Percentiles rank a stretch among this genome's conserved stretches.
Conservation (phyloP, 2,888 invertebrate species). For the Drosophila mayaguana region DNA sequence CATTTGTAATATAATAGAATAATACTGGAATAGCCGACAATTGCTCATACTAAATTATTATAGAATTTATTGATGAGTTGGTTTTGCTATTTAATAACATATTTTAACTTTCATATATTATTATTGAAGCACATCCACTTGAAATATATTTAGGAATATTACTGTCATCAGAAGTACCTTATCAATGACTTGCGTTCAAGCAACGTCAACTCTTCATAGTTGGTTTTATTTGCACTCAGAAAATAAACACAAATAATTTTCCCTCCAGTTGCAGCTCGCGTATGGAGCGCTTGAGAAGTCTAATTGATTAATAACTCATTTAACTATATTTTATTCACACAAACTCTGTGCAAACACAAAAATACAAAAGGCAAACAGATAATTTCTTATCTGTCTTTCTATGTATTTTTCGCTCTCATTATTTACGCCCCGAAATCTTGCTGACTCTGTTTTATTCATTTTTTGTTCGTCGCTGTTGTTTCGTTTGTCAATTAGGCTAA, state of each 20-base stretch:
- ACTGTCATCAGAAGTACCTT: not conserved
- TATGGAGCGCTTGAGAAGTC: not conserved
- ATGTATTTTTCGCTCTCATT: constrained; percentile 9
- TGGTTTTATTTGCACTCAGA: not conserved
- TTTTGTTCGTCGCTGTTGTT: not conserved
- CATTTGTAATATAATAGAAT: no score
- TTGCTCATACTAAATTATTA: no score
- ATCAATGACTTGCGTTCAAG: not conserved
- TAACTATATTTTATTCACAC: constrained; percentile 1
- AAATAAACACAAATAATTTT: not conserved
- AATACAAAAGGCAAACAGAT: constrained; percentile 4
- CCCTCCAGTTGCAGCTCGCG: not conserved
- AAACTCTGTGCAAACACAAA: not conserved
- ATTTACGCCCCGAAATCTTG: constrained; percentile 31
- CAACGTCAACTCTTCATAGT: not conserved
- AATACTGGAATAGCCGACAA: no score
- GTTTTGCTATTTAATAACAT: no score
- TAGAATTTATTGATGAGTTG: no score
- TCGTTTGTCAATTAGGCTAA: constrained; percentile 51
- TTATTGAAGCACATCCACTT: no score
- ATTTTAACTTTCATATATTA: no score
- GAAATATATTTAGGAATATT: not conserved
- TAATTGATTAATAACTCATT: constrained; percentile 10
- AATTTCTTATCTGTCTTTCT: constrained; percentile 1
- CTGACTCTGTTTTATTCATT: constrained; percentile 20